Evolutionary conservation across 2,797 vertebrate genomes (phyloP).

Genomic region (Luscinia luscinia): DNA sequence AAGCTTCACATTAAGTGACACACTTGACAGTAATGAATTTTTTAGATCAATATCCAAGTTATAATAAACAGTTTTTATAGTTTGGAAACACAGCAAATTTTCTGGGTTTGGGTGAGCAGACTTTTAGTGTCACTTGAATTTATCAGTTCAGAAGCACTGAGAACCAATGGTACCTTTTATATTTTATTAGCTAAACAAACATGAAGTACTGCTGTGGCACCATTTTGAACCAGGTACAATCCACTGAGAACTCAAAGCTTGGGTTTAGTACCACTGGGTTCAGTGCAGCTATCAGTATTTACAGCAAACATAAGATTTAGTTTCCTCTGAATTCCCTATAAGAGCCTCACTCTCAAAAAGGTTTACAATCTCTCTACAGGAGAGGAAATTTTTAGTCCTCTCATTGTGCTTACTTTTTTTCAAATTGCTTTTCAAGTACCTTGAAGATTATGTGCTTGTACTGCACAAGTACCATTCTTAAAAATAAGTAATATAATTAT

Average conservation of each 20-base stretch:
- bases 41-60: slow-evolving; percentile 2
- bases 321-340: not conserved
- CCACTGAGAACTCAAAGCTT: not conserved
- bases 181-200: slow-evolving; percentile 49
- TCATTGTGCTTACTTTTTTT: not conserved
- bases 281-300: slow-evolving; percentile 23
- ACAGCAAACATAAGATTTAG: not conserved
- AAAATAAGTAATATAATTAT: slow-evolving; percentile 34
- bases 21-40: not conserved
- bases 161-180: not conserved
- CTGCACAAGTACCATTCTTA: not conserved
- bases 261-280: not conserved
- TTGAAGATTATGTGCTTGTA: not conserved
- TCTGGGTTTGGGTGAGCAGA: not conserved
- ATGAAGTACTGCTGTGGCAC: not conserved
- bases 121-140: slow-evolving; percentile 26
- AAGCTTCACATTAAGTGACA: not conserved
- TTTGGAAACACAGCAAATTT: not conserved
- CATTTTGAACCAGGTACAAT: not conserved
- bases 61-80: not conserved
- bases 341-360: not conserved
- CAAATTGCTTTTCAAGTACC: slow-evolving; percentile 16
- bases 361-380: not conserved
- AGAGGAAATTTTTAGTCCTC: slow-evolving; percentile 7
- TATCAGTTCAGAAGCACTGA: not conserved